A percentile compares a stretch with the other conserved stretches of the same genome.
These are phyloP conservation scores for Trichogramma evanescens DNA, from an alignment of 2,888 invertebrate species.

Conservation along the genomic window DNA sequence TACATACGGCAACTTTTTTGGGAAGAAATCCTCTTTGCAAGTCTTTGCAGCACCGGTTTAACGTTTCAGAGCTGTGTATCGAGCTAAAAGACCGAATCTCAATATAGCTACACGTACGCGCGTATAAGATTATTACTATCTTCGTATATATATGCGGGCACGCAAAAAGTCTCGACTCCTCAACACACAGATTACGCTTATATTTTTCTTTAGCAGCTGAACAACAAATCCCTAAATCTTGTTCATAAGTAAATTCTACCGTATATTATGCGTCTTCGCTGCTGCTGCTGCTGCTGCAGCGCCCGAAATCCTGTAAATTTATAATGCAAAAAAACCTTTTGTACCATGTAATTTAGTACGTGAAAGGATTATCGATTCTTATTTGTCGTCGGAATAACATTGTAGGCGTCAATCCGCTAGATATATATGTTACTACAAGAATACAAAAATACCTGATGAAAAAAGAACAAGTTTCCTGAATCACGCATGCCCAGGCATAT, in stretches of 20 bases:
- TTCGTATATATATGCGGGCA: background rate
- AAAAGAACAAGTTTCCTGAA: conserved; percentile 25
- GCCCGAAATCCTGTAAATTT: background rate
- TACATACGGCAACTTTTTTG: conserved; percentile 13
- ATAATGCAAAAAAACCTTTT: conserved; percentile 25
- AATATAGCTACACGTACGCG: background rate
- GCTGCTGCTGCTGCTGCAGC: conserved; percentile 20
- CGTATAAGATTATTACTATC: background rate
- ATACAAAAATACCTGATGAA: conserved; percentile 8
- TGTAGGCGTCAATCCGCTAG: conserved; percentile 24
- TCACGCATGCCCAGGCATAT: conserved; percentile 3
- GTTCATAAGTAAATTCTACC: conserved; percentile 42
- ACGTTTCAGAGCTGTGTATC: conserved; percentile 43
- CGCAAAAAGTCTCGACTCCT: background rate
- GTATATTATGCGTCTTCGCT: conserved; percentile 15
- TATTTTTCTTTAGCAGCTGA: conserved; percentile 28
- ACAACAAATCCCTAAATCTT: conserved; percentile 42
- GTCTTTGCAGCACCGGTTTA: conserved; percentile 44
- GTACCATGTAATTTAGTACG: conserved; percentile 40
- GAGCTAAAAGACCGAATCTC: background rate
- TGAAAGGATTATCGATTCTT: conserved; percentile 35
- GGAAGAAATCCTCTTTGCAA: conserved; percentile 43
- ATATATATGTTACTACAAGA: too few relatives aligned
- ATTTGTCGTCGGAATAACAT: conserved; percentile 7
- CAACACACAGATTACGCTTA: conserved; percentile 28